Percentiles rank a stretch among this genome's conserved stretches.
These are phyloP conservation scores for Atrina japonica DNA, from an alignment of 2,888 invertebrate species.

Conservation along the genomic window DNA sequence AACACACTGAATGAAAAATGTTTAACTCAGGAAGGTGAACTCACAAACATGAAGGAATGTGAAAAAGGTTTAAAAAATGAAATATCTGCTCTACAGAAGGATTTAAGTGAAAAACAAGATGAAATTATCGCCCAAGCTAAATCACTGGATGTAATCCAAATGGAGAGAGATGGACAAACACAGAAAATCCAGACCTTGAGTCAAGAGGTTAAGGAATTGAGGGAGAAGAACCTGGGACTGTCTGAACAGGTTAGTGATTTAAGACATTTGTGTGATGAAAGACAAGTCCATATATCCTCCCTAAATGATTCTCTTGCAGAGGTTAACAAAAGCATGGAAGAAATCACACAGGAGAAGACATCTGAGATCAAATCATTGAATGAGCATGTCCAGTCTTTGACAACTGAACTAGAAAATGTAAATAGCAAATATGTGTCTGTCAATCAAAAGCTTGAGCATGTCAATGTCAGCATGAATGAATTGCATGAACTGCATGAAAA, in stretches of 20 bases:
- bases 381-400: slow-evolving; percentile 34
- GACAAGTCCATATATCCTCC: slow-evolving; percentile 40
- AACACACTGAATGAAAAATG: slow-evolving; percentile 2
- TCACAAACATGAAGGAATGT: slow-evolving; percentile 3
- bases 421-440: slow-evolving; percentile 21
- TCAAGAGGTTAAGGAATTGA: background rate
- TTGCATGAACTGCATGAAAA: slow-evolving; percentile 33
- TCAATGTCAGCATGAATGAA: slow-evolving; percentile 14
- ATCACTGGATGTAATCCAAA: background rate
- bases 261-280: slow-evolving; percentile 53
- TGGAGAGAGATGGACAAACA: background rate
- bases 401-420: slow-evolving; percentile 34
- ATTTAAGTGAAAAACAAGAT: slow-evolving; percentile 9
- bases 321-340: slow-evolving; percentile 20
- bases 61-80: background rate
- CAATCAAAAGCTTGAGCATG: slow-evolving; percentile 35
- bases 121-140: background rate
- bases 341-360: slow-evolving; percentile 7
- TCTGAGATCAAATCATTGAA: slow-evolving; percentile 27
- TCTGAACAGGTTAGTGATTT: slow-evolving; percentile 58
- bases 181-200: background rate
- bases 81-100: background rate
- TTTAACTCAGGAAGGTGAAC: slow-evolving; percentile 1
- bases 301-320: slow-evolving; percentile 31
- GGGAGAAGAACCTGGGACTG: slow-evolving; percentile 19